Evolutionary conservation across 2,113 vertebrate species (phyloP), one percentile per base, ranked within the genome.

Genomic region (Actenoides hombroni): DNA sequence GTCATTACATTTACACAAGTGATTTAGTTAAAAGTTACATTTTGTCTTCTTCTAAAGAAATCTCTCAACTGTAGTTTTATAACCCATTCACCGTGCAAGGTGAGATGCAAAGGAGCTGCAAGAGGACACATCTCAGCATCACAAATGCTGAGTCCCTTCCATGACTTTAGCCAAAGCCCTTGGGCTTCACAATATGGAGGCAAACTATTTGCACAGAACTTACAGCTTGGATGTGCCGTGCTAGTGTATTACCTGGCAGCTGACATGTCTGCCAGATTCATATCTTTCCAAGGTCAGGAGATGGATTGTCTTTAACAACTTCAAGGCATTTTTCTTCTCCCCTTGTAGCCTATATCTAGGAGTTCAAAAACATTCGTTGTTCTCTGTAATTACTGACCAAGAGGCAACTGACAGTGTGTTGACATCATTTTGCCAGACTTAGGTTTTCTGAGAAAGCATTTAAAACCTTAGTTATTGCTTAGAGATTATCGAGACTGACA

Each of bases 391-490:
- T 97, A 87, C 93, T 95, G 97, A 97, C 94, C 95, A 95, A 95
- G 92, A 96, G 94, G 92, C 68, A 95, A 94, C 70, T 96, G 97
- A 98, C 96, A 96, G 96, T 5, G 23, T 96, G 96, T 95, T 98
- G 98, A 98, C 96, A 95, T 95, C 18, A 57, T 90, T 95, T 96
- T 97, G 92, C 94, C 96, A 94, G 97, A 97, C 97, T 96, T 89
- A 96, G 91, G 51, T 95, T 97, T 97, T 96, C 96, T 96, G 91
- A 96, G 92, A 97, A 97, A 82, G 89, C 94, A 94, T 95, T 98
- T 95, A 96, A 97, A 97, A 96, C 70, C 77, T 61, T 93, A 88
- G 68, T 87, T 96, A 96, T 95, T 97, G 92, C 92, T 96, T 92
- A 92, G 96, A 95, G 94, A 97, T 97, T 96, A 96, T 63, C 90